A percentile compares a stretch with the other conserved stretches of the same genome.
Evolutionary conservation across 2,113 vertebrate genomes (phyloP).

Genomic region (Equus przewalskii): DNA sequence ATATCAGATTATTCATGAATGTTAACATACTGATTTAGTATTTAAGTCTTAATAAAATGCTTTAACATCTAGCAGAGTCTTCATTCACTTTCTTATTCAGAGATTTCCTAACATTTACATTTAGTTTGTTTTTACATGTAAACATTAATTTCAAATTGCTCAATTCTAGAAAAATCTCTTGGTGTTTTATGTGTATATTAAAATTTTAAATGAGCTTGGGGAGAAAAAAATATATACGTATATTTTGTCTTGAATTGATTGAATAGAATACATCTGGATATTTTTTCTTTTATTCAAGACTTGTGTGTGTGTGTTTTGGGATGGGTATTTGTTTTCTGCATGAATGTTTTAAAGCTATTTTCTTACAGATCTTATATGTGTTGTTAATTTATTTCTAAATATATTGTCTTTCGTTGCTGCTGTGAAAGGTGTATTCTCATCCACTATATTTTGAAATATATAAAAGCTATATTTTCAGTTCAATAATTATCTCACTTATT

Average conservation of each 20-base stretch:
- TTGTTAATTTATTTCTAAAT: not conserved
- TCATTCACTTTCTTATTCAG: not conserved
- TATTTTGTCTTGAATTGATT: not conserved
- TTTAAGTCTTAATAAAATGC: not conserved
- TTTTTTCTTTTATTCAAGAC: not conserved
- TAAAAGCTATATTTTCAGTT: not conserved
- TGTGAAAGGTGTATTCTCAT: not conserved
- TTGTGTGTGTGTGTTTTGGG: not conserved
- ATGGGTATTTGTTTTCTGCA: not conserved
- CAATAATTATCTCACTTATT: not conserved
- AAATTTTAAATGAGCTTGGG: not conserved
- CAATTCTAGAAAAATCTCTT: not conserved
- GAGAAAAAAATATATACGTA: not conserved
- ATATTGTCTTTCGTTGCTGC: not conserved
- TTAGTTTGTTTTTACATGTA: not conserved
- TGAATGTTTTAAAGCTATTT: not conserved
- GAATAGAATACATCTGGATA: not conserved
- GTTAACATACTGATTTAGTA: not conserved
- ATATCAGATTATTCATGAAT: not conserved
- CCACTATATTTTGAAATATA: not conserved
- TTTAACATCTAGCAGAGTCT: not conserved
- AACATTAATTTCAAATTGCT: not conserved
- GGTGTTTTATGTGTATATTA: not conserved
- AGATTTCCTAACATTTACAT: not conserved
- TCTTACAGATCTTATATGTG: not conserved